Conservation (phyloP, 35 echinoderm and acorn worm species). For the Lytechinus variegatus region DNA sequence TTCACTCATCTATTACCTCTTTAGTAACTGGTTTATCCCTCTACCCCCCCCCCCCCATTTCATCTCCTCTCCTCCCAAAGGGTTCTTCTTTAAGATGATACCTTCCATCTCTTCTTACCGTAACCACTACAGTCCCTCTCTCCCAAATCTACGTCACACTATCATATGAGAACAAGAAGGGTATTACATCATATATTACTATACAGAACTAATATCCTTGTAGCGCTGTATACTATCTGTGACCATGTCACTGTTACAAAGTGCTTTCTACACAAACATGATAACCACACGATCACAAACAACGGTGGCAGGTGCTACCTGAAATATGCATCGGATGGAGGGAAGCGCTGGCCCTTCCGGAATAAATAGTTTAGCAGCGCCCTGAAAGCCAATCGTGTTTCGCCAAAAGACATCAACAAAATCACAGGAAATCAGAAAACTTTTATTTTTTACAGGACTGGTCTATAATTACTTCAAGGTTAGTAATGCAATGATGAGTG, state of each 20-base stretch:
- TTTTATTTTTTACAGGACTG: neutral
- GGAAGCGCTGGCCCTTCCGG: constrained; percentile 10
- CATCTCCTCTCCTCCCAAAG: neutral
- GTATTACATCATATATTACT: neutral
- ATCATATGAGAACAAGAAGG: neutral
- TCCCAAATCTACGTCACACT: neutral
- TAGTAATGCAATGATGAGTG: neutral
- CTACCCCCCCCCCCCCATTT: neutral
- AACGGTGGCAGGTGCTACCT: neutral
- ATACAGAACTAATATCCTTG: neutral
- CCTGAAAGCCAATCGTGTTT: neutral
- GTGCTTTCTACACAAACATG: neutral
- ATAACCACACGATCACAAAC: neutral
- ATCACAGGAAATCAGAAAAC: neutral
- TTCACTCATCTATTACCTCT: too few species aligned
- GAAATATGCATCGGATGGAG: constrained; percentile 26
- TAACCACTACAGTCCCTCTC: neutral
- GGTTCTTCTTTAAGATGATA: neutral
- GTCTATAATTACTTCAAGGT: neutral
- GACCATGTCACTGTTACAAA: neutral
- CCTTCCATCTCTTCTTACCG: neutral
- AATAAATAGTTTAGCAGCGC: neutral
- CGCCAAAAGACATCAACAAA: neutral
- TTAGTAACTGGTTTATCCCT: too few species aligned
- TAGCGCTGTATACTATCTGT: neutral